Base-by-base conservation (phyloP, 2,888 invertebrate species). In the Zygaena filipendulae region DNA sequence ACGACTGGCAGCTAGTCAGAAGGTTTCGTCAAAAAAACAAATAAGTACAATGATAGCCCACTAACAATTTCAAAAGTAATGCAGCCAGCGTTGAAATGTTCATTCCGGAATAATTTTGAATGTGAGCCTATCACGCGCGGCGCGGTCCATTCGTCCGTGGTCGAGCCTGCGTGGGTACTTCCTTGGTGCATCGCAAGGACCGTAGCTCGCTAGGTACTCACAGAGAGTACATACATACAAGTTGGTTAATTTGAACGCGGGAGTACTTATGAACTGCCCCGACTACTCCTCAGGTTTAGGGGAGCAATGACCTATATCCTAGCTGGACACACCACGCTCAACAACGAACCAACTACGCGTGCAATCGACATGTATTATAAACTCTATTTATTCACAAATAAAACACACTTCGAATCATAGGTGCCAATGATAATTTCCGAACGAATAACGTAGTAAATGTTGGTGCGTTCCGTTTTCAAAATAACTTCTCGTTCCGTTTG, bases 251-350 rank as follows among this genome's bases (percentile, higher is more conserved):
- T 79, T 75, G 74, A 75, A 74, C 75, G 71, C 63, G 62, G 60
- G 56, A 61, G 70, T 74, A 72, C 72, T 68, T 64, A 60, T 59
- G 61, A 70, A 72, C 71, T 61, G 75, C 69, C 72, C 74, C 52
- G 74, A 72, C 74, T 68, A 52, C 71, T 72, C 64, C 55, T 47
- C 72, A 69, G 68, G 69, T 79, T 79, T 79, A 74, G 77, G 77
- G 77, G 77, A 77, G 70, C 77, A 79, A 69, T 70, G 77, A 79
- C 77, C 77, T 74, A 79, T 75, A 77, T 79, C 77, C 77, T 79
- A 75, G 75, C 52, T 58, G 52, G 48, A 43, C 47, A 45, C 37
- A 49, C 45, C 51, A 43, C 55, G 51, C 39, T 42, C 42, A 52
- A 64, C 51, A 68, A 71, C 59, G 70, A 47, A 50, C 33, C 48